Percentiles rank a stretch among this genome's conserved stretches.
phyloP scores from a whole-genome alignment of 2,888 invertebrate species.

The Pseudolycoriella hygida region DNA sequence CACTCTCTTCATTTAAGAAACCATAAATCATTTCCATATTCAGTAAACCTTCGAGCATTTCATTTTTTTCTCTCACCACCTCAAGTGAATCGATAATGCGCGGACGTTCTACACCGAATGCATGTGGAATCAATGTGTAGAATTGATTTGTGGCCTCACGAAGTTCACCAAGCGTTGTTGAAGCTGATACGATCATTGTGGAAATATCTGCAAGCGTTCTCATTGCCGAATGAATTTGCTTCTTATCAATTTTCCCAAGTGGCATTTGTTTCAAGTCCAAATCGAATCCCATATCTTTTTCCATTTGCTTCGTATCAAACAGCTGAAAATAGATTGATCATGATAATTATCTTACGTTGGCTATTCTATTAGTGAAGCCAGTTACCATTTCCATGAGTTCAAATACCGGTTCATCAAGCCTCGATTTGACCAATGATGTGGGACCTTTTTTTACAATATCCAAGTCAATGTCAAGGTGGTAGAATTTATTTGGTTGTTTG shows the following conservation, averaged over 20 bases:
- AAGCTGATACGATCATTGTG: conserved; percentile 54
- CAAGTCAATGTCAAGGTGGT: conserved; percentile 82
- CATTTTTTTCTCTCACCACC: conserved; percentile 46
- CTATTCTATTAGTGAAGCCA: too few relatives aligned
- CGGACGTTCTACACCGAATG: conserved; percentile 71
- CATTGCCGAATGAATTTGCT: conserved; percentile 77
- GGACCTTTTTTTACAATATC: conserved; percentile 31
- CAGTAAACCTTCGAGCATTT: conserved; percentile 81
- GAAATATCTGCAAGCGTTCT: conserved; percentile 56
- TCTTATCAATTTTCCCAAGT: conserved; percentile 82
- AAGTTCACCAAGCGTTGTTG: conserved; percentile 35
- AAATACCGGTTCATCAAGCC: too few relatives aligned
- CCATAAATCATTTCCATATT: conserved; percentile 93
- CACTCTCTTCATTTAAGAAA: conserved; percentile 45
- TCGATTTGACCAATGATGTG: too few relatives aligned
- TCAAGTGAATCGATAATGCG: conserved; percentile 62
- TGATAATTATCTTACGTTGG: too few relatives aligned
- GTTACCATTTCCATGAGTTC: too few relatives aligned
- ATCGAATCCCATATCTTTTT: conserved; percentile 69
- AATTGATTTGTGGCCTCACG: conserved; percentile 85
- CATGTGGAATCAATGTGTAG: conserved; percentile 90
- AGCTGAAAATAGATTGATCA: too few relatives aligned
- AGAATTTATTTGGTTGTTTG: conserved; percentile 55
- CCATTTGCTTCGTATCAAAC: conserved; percentile 83
- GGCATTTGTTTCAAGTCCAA: conserved; percentile 97